A percentile compares a stretch with the other conserved stretches of the same genome.
Evolutionary conservation across 1,140 invertebrate species (phyloP).

Genomic region (Polypedilum vanderplanki): DNA sequence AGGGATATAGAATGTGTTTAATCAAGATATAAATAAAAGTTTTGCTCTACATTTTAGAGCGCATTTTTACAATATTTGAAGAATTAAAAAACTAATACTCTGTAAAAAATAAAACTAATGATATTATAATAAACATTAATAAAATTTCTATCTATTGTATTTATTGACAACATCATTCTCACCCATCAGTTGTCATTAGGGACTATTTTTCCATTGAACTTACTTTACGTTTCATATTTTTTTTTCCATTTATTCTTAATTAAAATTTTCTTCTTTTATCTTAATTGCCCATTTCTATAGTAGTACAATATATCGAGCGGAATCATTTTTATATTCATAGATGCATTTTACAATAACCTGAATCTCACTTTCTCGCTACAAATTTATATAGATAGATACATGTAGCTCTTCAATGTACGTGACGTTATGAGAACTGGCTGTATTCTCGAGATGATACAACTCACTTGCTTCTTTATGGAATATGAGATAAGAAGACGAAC

Average conservation of each 20-base stretch:
- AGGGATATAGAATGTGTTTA: no score
- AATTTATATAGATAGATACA: neutral
- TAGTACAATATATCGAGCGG: neutral
- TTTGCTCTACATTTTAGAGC: no score
- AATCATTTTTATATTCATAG: neutral
- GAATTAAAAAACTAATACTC: no score
- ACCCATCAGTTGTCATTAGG: no score
- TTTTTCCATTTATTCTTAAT: neutral
- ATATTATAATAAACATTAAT: no score
- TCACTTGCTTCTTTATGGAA: neutral
- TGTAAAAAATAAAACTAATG: no score
- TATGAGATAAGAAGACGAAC: neutral
- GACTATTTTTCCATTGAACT: no score
- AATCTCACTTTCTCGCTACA: neutral
- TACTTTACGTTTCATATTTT: neutral
- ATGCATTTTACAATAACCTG: neutral
- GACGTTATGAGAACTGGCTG: neutral
- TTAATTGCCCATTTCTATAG: neutral
- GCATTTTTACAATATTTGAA: no score
- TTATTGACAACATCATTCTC: no score
- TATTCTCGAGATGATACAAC: neutral
- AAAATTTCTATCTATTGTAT: no score
- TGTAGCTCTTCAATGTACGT: no score
- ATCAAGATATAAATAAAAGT: no score
- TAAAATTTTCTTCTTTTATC: neutral